A percentile compares a stretch with the other conserved stretches of the same genome.
These are phyloP conservation scores for Canis aureus DNA, from an alignment of 2,113 vertebrate genomes.

Conservation along the genomic window DNA sequence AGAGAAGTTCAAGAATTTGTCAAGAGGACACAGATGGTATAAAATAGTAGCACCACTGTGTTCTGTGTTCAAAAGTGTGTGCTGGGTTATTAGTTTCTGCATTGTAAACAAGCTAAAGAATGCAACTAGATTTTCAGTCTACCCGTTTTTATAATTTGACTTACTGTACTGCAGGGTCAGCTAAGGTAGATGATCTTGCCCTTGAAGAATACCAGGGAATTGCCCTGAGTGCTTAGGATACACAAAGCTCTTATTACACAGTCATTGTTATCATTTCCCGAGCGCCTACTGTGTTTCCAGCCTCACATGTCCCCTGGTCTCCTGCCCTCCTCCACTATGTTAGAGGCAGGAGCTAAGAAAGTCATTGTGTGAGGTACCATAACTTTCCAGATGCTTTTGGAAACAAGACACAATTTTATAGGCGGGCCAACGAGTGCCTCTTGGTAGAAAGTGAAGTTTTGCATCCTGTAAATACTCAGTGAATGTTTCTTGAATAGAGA, in stretches of 20 bases:
- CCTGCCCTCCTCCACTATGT: neutral
- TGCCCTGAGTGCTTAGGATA: neutral
- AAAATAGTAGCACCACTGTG: neutral
- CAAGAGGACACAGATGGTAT: neutral
- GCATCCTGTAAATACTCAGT: rapidly evolving
- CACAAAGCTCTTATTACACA: neutral
- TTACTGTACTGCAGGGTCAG: neutral
- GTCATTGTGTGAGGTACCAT: neutral
- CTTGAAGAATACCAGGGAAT: neutral
- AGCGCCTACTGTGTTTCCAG: neutral
- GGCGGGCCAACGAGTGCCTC: neutral
- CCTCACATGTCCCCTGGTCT: too few species aligned
- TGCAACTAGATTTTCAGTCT: neutral
- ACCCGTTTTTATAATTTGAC: neutral
- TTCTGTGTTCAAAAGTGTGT: neutral
- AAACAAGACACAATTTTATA: neutral
- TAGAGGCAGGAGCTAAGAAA: neutral
- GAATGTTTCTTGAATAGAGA: neutral
- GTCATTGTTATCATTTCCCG: neutral
- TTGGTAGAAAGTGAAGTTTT: neutral
- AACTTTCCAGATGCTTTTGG: neutral
- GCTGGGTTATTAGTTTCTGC: neutral
- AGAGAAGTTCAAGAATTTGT: neutral
- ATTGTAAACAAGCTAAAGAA: neutral
- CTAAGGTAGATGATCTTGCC: neutral